Percentiles rank a stretch among this genome's conserved stretches.
phyloP scores from a whole-genome alignment of 2,113 vertebrate genomes.

The Strigops habroptila region DNA sequence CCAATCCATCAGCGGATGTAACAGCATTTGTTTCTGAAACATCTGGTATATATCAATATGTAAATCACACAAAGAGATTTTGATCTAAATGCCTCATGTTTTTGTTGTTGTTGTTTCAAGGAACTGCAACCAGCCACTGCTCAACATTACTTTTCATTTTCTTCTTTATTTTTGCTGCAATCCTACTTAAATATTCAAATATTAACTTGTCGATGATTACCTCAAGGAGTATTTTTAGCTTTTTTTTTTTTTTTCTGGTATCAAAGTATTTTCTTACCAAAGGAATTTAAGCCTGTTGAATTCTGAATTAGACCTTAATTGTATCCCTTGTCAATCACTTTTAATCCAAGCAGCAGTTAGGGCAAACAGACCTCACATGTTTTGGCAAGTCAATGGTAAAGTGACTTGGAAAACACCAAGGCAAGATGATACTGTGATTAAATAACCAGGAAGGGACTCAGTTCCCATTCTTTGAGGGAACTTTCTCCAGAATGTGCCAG shows the following conservation, averaged over 20 bases:
- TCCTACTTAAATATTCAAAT: background rate
- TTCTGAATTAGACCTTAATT: conserved; percentile 67
- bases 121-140: conserved; percentile 25
- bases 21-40: conserved; percentile 53
- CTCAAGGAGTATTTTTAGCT: background rate
- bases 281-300: conserved; percentile 37
- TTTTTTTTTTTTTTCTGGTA: background rate
- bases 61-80: conserved; percentile 45
- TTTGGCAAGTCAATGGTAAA: conserved; percentile 35
- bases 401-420: conserved; percentile 20
- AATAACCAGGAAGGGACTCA: conserved; percentile 25
- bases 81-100: conserved; percentile 46
- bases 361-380: conserved; percentile 50
- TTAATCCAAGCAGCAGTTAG: conserved; percentile 10
- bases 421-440: conserved; percentile 24
- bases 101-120: conserved; percentile 62
- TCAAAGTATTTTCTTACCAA: conserved; percentile 52
- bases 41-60: conserved; percentile 65
- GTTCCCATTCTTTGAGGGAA: background rate
- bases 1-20: conserved; percentile 43
- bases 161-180: background rate
- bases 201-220: background rate
- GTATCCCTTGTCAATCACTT: conserved; percentile 64
- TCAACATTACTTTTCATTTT: background rate
- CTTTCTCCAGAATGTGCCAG: conserved; percentile 8